Conservation (phyloP, 2,113 vertebrate species). For the Chlorocebus sabaeus region DNA sequence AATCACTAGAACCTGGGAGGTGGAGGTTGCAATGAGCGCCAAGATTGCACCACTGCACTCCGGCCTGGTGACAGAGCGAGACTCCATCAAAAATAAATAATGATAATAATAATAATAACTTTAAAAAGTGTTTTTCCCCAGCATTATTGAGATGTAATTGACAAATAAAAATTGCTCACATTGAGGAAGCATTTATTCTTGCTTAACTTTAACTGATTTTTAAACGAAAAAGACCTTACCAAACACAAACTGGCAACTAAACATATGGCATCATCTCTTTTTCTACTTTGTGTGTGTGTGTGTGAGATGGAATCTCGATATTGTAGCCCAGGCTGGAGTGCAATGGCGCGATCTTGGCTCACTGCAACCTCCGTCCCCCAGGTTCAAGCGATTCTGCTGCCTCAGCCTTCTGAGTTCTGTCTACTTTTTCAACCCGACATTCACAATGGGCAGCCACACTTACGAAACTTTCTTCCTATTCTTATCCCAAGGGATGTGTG, state of each 20-base stretch:
- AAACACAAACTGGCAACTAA: neutral
- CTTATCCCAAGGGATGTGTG: neutral
- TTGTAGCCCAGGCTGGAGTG: no score
- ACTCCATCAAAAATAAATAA: no score
- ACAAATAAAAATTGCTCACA: neutral
- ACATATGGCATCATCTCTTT: neutral
- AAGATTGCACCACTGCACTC: no score
- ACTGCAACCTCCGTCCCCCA: no score
- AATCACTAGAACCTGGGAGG: no score
- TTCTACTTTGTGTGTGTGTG: neutral
- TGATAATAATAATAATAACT: no score
- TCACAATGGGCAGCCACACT: neutral
- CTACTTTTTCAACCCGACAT: neutral
- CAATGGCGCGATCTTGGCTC: no score
- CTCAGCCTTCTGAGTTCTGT: no score
- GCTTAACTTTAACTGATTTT: neutral
- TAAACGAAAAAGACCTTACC: neutral
- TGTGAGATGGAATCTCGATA: no score
- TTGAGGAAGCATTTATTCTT: neutral
- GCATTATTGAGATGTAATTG: neutral
- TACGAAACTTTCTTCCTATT: neutral
- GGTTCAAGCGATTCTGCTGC: no score
- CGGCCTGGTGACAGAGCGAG: no score
- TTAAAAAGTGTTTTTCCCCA: neutral
- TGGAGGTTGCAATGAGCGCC: no score